Conservation (phyloP, 2,113 vertebrate species). For the Ictalurus furcatus region DNA sequence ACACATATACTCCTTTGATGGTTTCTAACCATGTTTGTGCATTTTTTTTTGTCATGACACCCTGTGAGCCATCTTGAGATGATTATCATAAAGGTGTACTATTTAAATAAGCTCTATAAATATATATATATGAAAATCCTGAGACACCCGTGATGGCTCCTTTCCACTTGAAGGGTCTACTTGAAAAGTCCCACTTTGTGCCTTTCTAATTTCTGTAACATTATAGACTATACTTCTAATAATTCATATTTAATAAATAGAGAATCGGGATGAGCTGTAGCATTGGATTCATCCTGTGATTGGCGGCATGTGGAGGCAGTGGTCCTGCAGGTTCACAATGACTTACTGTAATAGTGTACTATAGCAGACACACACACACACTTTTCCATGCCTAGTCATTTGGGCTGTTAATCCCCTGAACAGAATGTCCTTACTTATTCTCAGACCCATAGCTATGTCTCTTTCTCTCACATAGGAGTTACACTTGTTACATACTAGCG, state of each 20-base stretch:
- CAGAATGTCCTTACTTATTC: slow-evolving; percentile 41
- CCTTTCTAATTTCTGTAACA: not conserved
- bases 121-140: not conserved
- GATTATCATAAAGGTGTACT: not conserved
- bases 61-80: not conserved
- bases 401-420: slow-evolving; percentile 35
- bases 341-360: not conserved
- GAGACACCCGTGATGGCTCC: not conserved
- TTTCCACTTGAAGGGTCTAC: not conserved
- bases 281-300: not conserved
- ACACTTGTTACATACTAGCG: slow-evolving; percentile 14
- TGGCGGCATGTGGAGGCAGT: not conserved
- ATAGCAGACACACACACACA: not conserved
- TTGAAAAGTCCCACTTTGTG: not conserved
- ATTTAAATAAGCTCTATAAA: not conserved
- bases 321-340: not conserved
- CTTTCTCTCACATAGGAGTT: slow-evolving; percentile 21
- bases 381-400: slow-evolving; percentile 29
- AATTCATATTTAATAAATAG: not conserved
- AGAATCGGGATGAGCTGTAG: not conserved
- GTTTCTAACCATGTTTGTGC: not conserved
- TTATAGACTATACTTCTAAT: not conserved
- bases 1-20: not conserved
- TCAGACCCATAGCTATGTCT: slow-evolving; percentile 26
- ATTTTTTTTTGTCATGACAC: not conserved